Evolutionary conservation across 2,113 vertebrate genomes (phyloP).

Genomic region (Tricholaema leucomelas): DNA sequence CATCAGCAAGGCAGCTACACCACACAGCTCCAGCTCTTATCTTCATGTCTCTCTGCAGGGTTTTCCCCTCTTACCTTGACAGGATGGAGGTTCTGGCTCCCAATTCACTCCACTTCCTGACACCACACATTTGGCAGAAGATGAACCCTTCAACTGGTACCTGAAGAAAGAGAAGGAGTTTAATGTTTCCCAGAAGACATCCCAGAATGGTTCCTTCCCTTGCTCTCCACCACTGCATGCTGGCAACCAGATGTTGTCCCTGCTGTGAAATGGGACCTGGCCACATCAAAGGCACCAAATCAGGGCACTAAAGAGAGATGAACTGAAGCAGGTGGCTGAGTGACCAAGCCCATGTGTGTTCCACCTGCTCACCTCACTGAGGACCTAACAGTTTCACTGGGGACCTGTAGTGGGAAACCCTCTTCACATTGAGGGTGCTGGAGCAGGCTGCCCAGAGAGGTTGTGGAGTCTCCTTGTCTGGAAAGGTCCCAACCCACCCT

Average conservation of each 20-base stretch:
- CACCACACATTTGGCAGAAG: not conserved
- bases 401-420: not conserved
- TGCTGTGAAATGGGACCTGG: not conserved
- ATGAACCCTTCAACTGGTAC: not conserved
- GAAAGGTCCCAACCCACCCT: no score
- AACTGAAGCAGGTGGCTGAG: not conserved
- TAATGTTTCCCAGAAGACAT: not conserved
- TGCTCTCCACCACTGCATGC: not conserved
- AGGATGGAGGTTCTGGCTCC: not conserved
- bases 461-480: no score
- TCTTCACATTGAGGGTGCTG: no score
- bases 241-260: not conserved
- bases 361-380: not conserved
- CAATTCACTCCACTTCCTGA: not conserved
- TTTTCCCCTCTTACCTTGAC: constrained; percentile 16
- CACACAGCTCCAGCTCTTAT: not conserved
- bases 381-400: not conserved
- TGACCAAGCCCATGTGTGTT: not conserved
- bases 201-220: not conserved
- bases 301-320: rapidly evolving
- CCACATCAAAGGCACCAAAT: not conserved
- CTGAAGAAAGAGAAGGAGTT: not conserved
- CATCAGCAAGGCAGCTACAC: not conserved
- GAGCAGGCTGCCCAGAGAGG: no score
- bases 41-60: not conserved